phyloP scores from a whole-genome alignment of 2,113 vertebrate genomes.

The Heterochromis multidens region DNA sequence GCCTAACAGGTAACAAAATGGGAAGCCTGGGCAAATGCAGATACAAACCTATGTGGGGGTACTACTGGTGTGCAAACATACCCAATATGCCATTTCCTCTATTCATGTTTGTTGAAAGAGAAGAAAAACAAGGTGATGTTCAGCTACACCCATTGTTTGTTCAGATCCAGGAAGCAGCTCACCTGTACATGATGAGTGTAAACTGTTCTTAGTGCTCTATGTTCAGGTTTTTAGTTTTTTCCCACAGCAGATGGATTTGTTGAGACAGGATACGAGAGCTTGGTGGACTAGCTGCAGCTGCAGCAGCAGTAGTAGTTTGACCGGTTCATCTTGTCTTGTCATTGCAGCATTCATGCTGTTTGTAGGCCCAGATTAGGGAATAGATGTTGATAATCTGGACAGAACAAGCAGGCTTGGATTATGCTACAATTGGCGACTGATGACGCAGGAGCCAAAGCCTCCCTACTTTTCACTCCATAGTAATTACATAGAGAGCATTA shows the following conservation, averaged over 20 bases:
- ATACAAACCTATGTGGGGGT: not conserved
- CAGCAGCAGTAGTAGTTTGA: not conserved
- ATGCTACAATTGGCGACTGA: constrained; percentile 38
- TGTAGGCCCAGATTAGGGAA: constrained; percentile 58
- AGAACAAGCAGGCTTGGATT: constrained; percentile 65
- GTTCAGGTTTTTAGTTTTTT: not conserved
- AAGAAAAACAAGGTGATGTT: constrained; percentile 11
- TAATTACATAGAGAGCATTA: constrained; percentile 60
- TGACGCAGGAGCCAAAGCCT: constrained; percentile 57
- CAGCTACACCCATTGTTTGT: not conserved
- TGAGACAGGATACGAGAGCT: constrained; percentile 36
- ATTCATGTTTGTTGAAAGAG: constrained; percentile 11
- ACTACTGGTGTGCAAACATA: constrained; percentile 30
- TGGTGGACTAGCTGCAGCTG: not conserved
- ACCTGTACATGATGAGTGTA: not conserved
- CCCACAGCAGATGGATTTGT: constrained; percentile 22
- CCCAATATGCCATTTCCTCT: constrained; percentile 27
- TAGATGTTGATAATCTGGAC: constrained; percentile 67
- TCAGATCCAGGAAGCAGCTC: not conserved
- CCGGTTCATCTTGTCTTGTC: constrained; percentile 37
- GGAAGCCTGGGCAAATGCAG: not conserved
- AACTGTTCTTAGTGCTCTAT: not conserved
- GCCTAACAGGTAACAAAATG: not conserved
- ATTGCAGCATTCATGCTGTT: not conserved
- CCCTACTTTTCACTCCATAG: not conserved